These are phyloP conservation scores for Radopholus similis DNA, from an alignment of 1,140 invertebrate species.

Conservation along the genomic window DNA sequence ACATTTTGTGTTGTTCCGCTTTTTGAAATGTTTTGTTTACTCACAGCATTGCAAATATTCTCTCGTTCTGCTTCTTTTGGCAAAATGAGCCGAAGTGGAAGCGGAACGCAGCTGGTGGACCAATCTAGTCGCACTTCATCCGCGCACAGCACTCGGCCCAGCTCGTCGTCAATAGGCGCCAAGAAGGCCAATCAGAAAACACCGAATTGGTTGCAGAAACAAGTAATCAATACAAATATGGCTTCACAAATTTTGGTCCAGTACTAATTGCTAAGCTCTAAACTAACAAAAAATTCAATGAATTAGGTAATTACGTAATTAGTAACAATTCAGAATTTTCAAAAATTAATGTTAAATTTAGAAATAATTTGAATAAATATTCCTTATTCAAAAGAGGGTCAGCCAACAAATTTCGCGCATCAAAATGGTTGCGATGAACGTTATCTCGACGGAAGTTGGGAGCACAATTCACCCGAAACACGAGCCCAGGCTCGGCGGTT, in stretches of 20 bases:
- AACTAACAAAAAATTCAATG: background rate
- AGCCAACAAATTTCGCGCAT: background rate
- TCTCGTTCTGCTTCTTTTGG: too few species aligned
- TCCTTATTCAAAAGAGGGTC: background rate
- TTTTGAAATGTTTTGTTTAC: too few species aligned
- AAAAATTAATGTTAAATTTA: background rate
- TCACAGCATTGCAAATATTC: too few species aligned
- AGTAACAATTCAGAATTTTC: background rate
- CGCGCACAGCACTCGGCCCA: too few species aligned
- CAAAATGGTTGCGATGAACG: constrained; percentile 30
- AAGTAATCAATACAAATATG: background rate
- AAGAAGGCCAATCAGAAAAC: too few species aligned
- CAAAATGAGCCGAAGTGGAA: too few species aligned
- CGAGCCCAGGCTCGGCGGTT: constrained; percentile 47
- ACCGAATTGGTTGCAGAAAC: background rate
- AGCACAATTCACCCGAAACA: constrained; percentile 27
- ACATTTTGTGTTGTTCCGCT: too few species aligned
- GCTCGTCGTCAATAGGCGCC: too few species aligned
- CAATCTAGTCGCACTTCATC: too few species aligned
- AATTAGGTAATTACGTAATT: background rate
- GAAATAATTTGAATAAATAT: background rate
- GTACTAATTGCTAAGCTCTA: background rate
- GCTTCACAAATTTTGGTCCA: background rate
- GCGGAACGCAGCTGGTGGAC: too few species aligned
- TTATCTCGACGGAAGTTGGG: background rate